Base-by-base conservation (phyloP, 2,113 vertebrate species). In the Ictalurus furcatus region DNA sequence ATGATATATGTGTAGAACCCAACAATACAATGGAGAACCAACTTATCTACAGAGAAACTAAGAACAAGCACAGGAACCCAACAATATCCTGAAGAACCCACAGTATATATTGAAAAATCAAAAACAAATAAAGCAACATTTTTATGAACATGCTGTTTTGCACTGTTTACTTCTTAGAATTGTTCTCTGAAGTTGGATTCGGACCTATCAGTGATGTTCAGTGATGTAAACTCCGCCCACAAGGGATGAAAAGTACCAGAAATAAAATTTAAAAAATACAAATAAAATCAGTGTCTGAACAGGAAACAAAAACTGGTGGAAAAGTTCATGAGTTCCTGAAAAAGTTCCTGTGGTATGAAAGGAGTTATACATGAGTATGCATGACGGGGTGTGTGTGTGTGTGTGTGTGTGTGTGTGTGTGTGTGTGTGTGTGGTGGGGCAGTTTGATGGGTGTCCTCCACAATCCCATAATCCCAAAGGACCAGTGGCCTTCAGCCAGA, bases 401-500 rank as follows among this genome's bases (percentile, higher is more conserved):
- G 71, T 79, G 85, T 65, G 85, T 85, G 65, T 85, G 65, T 85
- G 69, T 28, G 65, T 69, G 59, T 59, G 67, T 52, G 78, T 34
- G 73, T 73, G 67, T 89, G 84, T 69, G 84, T 67, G 84, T 59
- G 86, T 61, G 58, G 83, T 85, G 83, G 63, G 54, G 92, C 92
- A 92, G 92, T 93, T 87, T 92, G 91, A 80, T 85, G 88, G 69
- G 83, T 89, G 93, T 91, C 90, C 87, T 82, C 92, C 93, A 93
- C 91, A 91, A 94, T 94, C 92, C 91, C 93, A 92, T 93, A 93
- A 93, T 92, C 92, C 94, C 93, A 90, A 91, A 92, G 93, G 94
- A 93, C 94, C 93, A 92, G 93, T 95, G 94, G 94, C 93, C 89
- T 61, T 89, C 88, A 92, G 95, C 95, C 95, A 96, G 93, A 92